These are phyloP conservation scores for Salticus scenicus DNA, from an alignment of 2,888 invertebrate genomes.

Conservation along the genomic window DNA sequence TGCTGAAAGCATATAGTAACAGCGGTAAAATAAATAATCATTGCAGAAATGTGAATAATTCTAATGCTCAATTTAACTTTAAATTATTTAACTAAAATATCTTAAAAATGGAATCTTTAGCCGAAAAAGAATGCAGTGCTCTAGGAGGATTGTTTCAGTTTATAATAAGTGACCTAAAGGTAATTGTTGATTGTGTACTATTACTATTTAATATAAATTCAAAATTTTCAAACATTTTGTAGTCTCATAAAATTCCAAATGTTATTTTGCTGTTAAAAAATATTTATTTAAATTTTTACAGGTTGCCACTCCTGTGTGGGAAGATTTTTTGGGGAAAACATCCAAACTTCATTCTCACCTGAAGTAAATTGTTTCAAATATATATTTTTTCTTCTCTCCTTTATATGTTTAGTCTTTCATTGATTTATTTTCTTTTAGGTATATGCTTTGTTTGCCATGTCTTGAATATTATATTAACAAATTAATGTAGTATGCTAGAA, in stretches of 20 bases:
- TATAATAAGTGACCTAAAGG: slow-evolving; percentile 97
- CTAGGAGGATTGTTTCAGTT: slow-evolving; percentile 95
- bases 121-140: slow-evolving; percentile 86
- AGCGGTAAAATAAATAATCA: too few relatives aligned
- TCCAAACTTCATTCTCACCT: slow-evolving; percentile 94
- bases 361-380: slow-evolving; percentile 81
- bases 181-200: slow-evolving; percentile 76
- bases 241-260: too few relatives aligned
- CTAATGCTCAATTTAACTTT: background rate
- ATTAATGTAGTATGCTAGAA: too few relatives aligned
- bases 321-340: slow-evolving; percentile 94
- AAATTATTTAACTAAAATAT: too few relatives aligned
- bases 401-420: background rate
- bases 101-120: slow-evolving; percentile 63
- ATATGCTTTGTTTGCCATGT: background rate
- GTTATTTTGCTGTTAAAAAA: too few relatives aligned
- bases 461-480: slow-evolving; percentile 29
- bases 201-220: too few relatives aligned
- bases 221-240: too few relatives aligned
- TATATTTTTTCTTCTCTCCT: background rate
- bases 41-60: too few relatives aligned
- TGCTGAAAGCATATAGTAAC: too few relatives aligned
- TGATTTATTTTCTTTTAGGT: background rate
- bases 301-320: slow-evolving; percentile 96
- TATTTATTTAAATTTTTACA: slow-evolving; percentile 77